Percentiles rank a stretch among this genome's conserved stretches.
These are phyloP conservation scores for Microplitis demolitor DNA, from an alignment of 1,140 invertebrate species.

Conservation along the genomic window DNA sequence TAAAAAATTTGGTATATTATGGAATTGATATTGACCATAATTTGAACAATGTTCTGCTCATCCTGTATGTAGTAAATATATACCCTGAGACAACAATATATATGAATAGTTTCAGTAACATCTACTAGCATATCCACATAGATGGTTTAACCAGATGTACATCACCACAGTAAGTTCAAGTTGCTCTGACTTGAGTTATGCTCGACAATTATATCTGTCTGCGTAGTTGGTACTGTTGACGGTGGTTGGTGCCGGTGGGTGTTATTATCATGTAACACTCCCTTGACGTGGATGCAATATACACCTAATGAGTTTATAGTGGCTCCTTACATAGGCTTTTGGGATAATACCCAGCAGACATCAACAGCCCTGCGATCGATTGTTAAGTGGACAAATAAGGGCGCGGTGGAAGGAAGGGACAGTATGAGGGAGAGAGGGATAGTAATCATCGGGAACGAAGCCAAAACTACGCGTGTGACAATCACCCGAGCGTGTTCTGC, in stretches of 20 bases:
- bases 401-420: not conserved
- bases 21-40: too few species aligned
- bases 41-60: too few species aligned
- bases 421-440: not conserved
- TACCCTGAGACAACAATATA: not conserved
- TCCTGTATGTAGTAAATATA: too few species aligned
- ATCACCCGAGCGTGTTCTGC: conserved; percentile 38
- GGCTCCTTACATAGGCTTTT: too few species aligned
- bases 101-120: not conserved
- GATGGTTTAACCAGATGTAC: conserved; percentile 53
- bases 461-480: conserved; percentile 38
- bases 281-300: conserved; percentile 1
- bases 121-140: conserved; percentile 6
- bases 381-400: not conserved
- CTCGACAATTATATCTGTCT: conserved; percentile 59
- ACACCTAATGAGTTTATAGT: too few species aligned
- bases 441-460: conserved; percentile 40
- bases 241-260: conserved; percentile 38
- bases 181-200: conserved; percentile 57
- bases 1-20: too few species aligned
- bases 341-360: too few species aligned
- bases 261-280: conserved; percentile 55
- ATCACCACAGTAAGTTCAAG: conserved; percentile 51
- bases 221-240: conserved; percentile 22
- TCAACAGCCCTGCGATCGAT: too few species aligned